These are phyloP conservation scores for Scarus forsteni DNA, from an alignment of 2,797 vertebrate genomes.

Conservation along the genomic window DNA sequence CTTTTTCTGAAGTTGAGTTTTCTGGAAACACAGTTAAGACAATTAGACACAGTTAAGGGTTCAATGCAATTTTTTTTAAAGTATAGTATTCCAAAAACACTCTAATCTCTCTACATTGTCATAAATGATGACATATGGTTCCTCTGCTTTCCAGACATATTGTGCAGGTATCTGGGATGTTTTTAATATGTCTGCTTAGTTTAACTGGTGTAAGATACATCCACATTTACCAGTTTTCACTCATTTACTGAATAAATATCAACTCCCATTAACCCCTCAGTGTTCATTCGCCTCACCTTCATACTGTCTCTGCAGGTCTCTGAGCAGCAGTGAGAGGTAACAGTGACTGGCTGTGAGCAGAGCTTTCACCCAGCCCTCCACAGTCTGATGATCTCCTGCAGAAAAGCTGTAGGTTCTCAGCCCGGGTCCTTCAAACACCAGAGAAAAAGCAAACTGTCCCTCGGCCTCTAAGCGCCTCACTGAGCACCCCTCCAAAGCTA, in stretches of 20 bases:
- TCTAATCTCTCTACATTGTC: no score
- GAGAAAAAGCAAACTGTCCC: slow-evolving; percentile 87
- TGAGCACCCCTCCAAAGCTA: slow-evolving; percentile 93
- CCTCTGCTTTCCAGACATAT: no score
- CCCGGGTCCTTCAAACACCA: slow-evolving; percentile 88
- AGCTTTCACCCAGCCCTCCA: slow-evolving; percentile 92
- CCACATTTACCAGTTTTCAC: no score
- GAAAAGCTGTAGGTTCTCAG: slow-evolving; percentile 87
- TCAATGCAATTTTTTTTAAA: no score
- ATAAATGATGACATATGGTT: no score
- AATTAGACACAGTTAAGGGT: no score
- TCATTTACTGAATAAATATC: neutral
- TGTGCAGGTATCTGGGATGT: no score
- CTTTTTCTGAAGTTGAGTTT: no score
- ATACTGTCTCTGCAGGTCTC: slow-evolving; percentile 89
- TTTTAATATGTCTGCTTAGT: no score
- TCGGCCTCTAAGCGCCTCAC: slow-evolving; percentile 87
- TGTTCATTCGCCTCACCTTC: slow-evolving; percentile 72
- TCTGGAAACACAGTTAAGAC: no score
- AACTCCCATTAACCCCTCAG: neutral
- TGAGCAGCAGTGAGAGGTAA: slow-evolving; percentile 91
- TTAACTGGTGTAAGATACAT: no score
- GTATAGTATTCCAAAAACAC: no score
- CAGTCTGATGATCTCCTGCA: slow-evolving; percentile 82
- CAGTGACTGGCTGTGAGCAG: slow-evolving; percentile 91